phyloP scores from a whole-genome alignment of 2,888 invertebrate genomes.

The Frankliniella fusca region DNA sequence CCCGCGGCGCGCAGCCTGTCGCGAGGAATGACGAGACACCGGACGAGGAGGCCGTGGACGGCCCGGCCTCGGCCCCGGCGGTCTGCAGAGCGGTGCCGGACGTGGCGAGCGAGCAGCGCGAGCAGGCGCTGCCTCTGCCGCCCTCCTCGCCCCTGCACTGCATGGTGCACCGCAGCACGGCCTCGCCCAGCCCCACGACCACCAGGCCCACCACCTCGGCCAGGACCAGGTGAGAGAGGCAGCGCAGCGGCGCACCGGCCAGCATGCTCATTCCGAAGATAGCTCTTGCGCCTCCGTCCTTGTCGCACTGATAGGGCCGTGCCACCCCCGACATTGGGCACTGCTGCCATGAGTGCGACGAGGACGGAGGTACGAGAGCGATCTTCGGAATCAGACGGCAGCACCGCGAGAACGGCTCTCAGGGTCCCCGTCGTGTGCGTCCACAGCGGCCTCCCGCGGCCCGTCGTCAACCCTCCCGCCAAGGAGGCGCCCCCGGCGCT shows the following conservation, averaged over 20 bases:
- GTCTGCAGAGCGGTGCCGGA: constrained; percentile 42
- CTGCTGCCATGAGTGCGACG: too few relatives aligned
- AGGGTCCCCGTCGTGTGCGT: not conserved
- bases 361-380: too few relatives aligned
- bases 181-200: constrained; percentile 32
- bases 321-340: too few relatives aligned
- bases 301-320: too few relatives aligned
- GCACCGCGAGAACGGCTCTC: too few relatives aligned
- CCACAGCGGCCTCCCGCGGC: not conserved
- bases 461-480: constrained; percentile 11
- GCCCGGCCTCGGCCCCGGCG: not conserved
- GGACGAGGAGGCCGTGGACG: constrained; percentile 49
- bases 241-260: constrained; percentile 40
- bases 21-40: constrained; percentile 59
- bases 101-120: constrained; percentile 47
- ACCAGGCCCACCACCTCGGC: constrained; percentile 31
- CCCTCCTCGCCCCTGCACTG: constrained; percentile 43
- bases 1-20: constrained; percentile 49
- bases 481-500: constrained; percentile 12
- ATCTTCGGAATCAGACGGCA: too few relatives aligned
- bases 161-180: constrained; percentile 35
- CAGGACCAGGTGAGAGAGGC: constrained; percentile 7
- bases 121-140: constrained; percentile 47
- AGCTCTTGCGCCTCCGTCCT: too few relatives aligned
- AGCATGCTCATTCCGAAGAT: too few relatives aligned